Percentiles rank a stretch among this genome's conserved stretches.
Conservation (phyloP, 1,140 invertebrate genomes). For the Argopecten irradians region DNA sequence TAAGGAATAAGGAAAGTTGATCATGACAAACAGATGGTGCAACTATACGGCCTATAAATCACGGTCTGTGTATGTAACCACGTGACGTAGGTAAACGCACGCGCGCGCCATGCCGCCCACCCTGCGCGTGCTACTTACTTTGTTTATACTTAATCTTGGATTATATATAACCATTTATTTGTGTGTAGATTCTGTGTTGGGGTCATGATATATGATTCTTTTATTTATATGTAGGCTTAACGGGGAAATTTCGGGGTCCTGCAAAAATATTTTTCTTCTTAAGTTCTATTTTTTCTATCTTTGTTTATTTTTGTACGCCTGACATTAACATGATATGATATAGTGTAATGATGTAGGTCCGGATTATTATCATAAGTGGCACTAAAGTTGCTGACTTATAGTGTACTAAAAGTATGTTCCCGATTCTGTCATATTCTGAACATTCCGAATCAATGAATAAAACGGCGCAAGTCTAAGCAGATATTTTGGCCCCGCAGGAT, state of each 20-base stretch:
- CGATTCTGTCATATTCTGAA: too few species aligned
- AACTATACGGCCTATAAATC: neutral
- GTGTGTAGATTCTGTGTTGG: neutral
- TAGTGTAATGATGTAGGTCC: too few species aligned
- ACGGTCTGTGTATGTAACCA: neutral
- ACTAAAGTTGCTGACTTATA: too few species aligned
- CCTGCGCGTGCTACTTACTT: neutral
- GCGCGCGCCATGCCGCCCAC: neutral
- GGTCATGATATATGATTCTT: neutral
- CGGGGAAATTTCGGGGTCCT: neutral
- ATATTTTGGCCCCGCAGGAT: too few species aligned
- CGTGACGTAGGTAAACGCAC: neutral
- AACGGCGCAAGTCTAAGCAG: too few species aligned
- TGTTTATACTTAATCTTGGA: neutral
- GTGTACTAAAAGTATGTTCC: too few species aligned
- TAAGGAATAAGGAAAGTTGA: neutral
- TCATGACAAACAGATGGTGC: neutral
- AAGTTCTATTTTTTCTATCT: too few species aligned
- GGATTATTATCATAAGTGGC: too few species aligned
- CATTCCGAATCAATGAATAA: too few species aligned
- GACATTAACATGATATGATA: too few species aligned
- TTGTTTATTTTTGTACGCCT: too few species aligned
- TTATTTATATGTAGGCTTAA: neutral
- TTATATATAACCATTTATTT: neutral
- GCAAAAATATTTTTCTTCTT: neutral